Conservation (phyloP, 2,797 vertebrate genomes). For the Labroides dimidiatus region DNA sequence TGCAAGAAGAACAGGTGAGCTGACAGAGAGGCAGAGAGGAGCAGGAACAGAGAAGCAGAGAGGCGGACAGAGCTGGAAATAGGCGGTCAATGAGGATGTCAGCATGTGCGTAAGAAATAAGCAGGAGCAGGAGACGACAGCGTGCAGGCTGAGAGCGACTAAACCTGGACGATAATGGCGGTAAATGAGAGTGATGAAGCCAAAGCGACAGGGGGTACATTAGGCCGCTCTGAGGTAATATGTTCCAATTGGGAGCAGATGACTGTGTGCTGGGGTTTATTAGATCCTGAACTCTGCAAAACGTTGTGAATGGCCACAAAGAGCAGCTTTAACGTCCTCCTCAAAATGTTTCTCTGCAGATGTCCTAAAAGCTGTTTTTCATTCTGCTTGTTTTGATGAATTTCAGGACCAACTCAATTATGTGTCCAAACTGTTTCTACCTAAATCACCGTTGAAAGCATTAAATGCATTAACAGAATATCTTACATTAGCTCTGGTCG, state of each 20-base stretch:
- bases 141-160: conserved; percentile 9
- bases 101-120: conserved; percentile 48
- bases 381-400: not conserved
- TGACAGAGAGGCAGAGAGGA: conserved; percentile 1
- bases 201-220: conserved; percentile 55
- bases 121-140: conserved; percentile 14
- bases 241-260: conserved; percentile 52
- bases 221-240: conserved; percentile 50
- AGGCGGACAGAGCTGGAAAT: conserved; percentile 1
- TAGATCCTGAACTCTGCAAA: conserved; percentile 15
- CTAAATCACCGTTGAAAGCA: not conserved
- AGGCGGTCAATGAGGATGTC: conserved; percentile 50
- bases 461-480: not conserved
- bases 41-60: not conserved
- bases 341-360: conserved; percentile 21
- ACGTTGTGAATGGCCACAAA: conserved; percentile 1
- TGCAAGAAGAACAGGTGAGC: not conserved
- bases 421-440: not conserved
- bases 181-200: conserved; percentile 69
- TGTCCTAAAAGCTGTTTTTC: not conserved
- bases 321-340: conserved; percentile 19
- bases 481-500: not conserved
- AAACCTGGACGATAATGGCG: conserved; percentile 35
- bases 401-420: conserved; percentile 5
- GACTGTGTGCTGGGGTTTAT: conserved; percentile 34